Evolutionary conservation across 2,113 vertebrate genomes (phyloP), one percentile per base, ranked within the genome.

Genomic region (Lates calcarifer): DNA sequence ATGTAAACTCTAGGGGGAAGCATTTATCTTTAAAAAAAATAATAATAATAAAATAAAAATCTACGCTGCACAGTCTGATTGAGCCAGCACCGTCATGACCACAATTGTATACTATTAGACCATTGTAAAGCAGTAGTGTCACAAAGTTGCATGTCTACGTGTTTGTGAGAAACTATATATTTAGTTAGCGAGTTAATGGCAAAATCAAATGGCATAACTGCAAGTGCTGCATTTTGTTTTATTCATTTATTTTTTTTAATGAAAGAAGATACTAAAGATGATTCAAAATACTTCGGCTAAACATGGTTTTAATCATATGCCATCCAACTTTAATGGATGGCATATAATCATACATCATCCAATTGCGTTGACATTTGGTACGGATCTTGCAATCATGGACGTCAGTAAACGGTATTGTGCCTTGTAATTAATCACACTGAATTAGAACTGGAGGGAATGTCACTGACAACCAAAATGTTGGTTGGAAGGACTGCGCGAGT

Each of bases 1-100:
- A 0, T 33, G 0, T 0, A 35, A 41, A 24, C 85, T 15, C 51
- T 74, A 85, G 89, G 75, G 72, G 51, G 79, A 41, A 75, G 76
- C 74, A 78, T 79, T 72, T 1, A 55, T n/a, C 77, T 33, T 26
- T 31, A 55, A 31, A 69, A 37, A n/a, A 3, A 20, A 8, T 31
- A 67, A 41, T n/a, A n/a, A n/a, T n/a, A n/a, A n/a, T n/a, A 28
- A 7, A 12, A 5, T 22, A 9, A 1, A 24, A 20, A 37, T 31
- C n/a, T 4, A 1, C 3, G 12, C 11, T 61, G 53, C 15, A 53
- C 17, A 43, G 0, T 24, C 31, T 8, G 14, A 64, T 6, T 45
- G 43, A 53, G 15, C 18, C 31, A 22, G 2, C 13, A 49, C n/a
- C 24, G 20, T n/a, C n/a, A 14, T 37, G 4, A 33, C 20, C 9